Percentiles rank a stretch among this genome's conserved stretches.
Conservation (phyloP, 2,888 invertebrate genomes). For the Trisateles emortualis region DNA sequence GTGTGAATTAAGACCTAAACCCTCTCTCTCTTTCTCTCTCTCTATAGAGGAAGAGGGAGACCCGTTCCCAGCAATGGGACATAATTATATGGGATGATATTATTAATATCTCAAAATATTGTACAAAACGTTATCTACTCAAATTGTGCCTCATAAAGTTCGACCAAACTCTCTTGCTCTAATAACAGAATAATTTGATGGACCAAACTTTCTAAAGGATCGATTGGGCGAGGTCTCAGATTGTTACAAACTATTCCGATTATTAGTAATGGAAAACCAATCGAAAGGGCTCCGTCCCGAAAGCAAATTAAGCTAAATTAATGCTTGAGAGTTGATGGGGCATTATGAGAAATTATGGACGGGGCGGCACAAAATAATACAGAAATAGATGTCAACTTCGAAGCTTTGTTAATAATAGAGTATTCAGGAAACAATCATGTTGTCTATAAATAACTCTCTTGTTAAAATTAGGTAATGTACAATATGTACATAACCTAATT, state of each 20-base stretch:
- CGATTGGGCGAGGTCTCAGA: slow-evolving; percentile 46
- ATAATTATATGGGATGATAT: too few species aligned
- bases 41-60: too few species aligned
- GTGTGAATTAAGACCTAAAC: too few species aligned
- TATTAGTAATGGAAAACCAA: slow-evolving; percentile 55
- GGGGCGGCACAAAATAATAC: background rate
- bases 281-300: slow-evolving; percentile 39
- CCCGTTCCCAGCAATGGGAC: too few species aligned
- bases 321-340: slow-evolving; percentile 32
- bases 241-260: slow-evolving; percentile 62
- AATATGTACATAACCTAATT: too few species aligned
- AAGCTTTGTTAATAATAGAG: background rate
- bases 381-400: background rate
- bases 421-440: too few species aligned
- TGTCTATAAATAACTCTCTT: too few species aligned
- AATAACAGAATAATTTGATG: slow-evolving; percentile 46
- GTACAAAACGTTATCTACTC: slow-evolving; percentile 18
- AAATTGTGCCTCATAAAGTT: slow-evolving; percentile 28
- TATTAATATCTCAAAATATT: slow-evolving; percentile 12
- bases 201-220: slow-evolving; percentile 39
- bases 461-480: too few species aligned
- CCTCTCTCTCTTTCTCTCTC: too few species aligned
- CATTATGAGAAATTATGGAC: slow-evolving; percentile 14
- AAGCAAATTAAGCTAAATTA: slow-evolving; percentile 36
- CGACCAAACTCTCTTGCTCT: slow-evolving; percentile 29